A percentile compares a stretch with the other conserved stretches of the same genome.
These are phyloP conservation scores for Narcine bancroftii DNA, from an alignment of 2,113 vertebrate genomes.

Conservation along the genomic window DNA sequence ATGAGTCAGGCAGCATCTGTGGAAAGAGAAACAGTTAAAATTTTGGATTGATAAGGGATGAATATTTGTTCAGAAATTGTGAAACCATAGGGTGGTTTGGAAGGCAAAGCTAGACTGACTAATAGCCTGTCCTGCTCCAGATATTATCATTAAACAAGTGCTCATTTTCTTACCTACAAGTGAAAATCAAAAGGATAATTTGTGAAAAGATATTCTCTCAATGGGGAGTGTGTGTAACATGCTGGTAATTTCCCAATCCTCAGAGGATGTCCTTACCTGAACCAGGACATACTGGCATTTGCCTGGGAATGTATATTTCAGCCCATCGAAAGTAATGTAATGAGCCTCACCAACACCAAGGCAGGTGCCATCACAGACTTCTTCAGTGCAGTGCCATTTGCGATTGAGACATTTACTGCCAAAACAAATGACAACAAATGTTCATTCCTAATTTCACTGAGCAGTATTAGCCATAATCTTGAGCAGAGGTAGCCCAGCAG, in stretches of 20 bases:
- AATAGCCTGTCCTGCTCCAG: not conserved
- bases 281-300: slow-evolving; percentile 84
- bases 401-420: slow-evolving; percentile 72
- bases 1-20: too few relatives aligned
- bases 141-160: not conserved
- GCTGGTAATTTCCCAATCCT: not conserved
- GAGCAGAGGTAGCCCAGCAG: not conserved
- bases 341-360: slow-evolving; percentile 71
- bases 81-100: not conserved
- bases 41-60: not conserved
- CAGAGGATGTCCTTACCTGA: slow-evolving; percentile 66
- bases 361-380: slow-evolving; percentile 71
- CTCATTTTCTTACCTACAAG: not conserved
- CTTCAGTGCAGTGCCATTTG: slow-evolving; percentile 80
- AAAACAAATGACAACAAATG: slow-evolving; percentile 41
- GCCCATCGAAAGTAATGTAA: slow-evolving; percentile 85
- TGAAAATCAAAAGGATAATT: not conserved
- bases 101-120: not conserved
- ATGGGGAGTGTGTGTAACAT: not conserved
- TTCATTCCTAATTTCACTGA: slow-evolving; percentile 22
- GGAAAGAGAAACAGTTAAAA: too few relatives aligned
- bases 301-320: slow-evolving; percentile 80
- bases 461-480: not conserved
- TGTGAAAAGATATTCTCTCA: not conserved
- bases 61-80: not conserved